phyloP scores from a whole-genome alignment of 2,113 vertebrate species.

The Dipodomys stephensi region DNA sequence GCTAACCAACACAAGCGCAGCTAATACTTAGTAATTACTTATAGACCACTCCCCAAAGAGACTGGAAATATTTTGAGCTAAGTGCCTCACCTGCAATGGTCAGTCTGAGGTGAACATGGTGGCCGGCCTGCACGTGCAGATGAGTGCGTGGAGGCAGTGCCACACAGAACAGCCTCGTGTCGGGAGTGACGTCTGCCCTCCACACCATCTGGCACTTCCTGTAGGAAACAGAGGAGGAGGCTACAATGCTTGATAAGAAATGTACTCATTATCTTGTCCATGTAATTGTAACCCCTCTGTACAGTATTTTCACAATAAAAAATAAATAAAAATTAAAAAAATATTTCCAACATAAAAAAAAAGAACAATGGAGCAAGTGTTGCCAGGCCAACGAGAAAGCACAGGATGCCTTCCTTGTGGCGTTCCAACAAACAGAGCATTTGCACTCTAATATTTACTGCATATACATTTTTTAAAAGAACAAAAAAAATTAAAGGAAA shows the following conservation, averaged over 20 bases:
- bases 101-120: constrained; percentile 95
- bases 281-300: no score
- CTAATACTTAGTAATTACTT: no score
- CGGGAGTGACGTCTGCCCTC: constrained; percentile 91
- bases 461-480: not conserved
- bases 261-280: no score
- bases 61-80: no score
- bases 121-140: constrained; percentile 91
- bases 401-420: not conserved
- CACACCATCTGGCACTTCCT: constrained; percentile 93
- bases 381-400: not conserved
- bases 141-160: constrained; percentile 89
- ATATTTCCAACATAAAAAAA: no score
- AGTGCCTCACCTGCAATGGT: constrained; percentile 89
- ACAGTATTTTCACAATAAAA: no score
- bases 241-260: no score
- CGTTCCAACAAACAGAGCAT: constrained; percentile 4
- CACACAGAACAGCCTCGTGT: constrained; percentile 92
- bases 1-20: no score
- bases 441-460: not conserved
- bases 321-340: no score
- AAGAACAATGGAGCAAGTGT: constrained; percentile 28
- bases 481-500: not conserved
- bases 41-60: no score
- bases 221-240: no score